These are phyloP conservation scores for Nothoprocta perdicaria DNA, from an alignment of 2,113 vertebrate species.

Conservation along the genomic window DNA sequence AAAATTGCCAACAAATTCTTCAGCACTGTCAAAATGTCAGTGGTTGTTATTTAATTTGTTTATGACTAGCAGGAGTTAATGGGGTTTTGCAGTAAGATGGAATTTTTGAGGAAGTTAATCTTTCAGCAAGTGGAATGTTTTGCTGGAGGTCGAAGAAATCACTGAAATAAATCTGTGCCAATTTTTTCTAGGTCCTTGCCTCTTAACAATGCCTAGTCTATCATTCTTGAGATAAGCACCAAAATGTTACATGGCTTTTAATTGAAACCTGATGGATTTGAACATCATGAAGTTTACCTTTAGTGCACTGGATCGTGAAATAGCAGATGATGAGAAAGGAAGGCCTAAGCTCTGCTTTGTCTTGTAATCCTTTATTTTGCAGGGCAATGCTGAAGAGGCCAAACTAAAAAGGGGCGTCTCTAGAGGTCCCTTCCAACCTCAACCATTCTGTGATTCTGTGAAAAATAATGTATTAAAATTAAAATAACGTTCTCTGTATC, in stretches of 20 bases:
- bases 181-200: not conserved
- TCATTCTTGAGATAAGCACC: not conserved
- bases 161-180: not conserved
- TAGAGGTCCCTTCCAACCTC: no score
- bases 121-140: not conserved
- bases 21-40: conserved; percentile 56
- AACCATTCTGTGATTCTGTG: no score
- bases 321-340: not conserved
- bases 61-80: conserved; percentile 61
- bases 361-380: not conserved
- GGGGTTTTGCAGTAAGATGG: conserved; percentile 29
- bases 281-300: conserved; percentile 1
- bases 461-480: not conserved
- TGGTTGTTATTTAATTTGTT: conserved; percentile 68
- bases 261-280: conserved; percentile 22
- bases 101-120: conserved; percentile 63
- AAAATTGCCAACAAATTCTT: conserved; percentile 69
- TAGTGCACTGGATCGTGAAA: not conserved
- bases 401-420: not conserved
- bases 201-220: not conserved
- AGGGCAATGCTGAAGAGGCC: not conserved
- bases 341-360: not conserved
- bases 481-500: not conserved
- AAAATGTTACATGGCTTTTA: not conserved
- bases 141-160: not conserved